A percentile compares a stretch with the other conserved stretches of the same genome.
Evolutionary conservation across 2,888 invertebrate species (phyloP).

Genomic region (Tenthredo amoena): DNA sequence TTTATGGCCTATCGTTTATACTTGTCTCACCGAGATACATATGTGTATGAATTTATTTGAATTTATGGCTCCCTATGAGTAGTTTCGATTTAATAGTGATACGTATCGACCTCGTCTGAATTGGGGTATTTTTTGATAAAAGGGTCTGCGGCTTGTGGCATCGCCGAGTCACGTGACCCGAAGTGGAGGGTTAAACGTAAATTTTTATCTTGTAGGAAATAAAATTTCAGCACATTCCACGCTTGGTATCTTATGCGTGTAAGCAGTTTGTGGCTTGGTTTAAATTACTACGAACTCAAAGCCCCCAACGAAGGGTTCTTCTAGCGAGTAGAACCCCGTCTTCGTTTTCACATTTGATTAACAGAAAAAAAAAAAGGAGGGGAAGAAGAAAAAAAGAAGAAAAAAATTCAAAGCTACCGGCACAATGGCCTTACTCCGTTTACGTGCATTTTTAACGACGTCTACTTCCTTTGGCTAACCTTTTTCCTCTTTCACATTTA

Average conservation of each 20-base stretch:
- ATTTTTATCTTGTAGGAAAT: neutral
- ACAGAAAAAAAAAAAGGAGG: neutral
- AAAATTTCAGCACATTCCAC: slow-evolving; percentile 37
- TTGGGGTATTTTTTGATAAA: neutral
- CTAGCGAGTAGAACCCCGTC: neutral
- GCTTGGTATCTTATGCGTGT: slow-evolving; percentile 32
- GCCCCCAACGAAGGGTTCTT: slow-evolving; percentile 7
- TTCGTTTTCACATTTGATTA: slow-evolving; percentile 21
- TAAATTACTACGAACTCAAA: slow-evolving; percentile 2
- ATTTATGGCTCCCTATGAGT: neutral
- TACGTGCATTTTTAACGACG: slow-evolving; percentile 30
- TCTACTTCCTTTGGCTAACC: slow-evolving; percentile 18
- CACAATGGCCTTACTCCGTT: slow-evolving; percentile 38
- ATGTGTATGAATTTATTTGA: neutral
- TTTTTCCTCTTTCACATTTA: slow-evolving; percentile 11
- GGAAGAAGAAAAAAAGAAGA: neutral
- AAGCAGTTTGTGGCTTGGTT: neutral
- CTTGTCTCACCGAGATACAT: neutral
- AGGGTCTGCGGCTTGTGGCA: neutral
- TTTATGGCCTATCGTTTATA: neutral
- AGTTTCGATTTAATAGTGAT: slow-evolving; percentile 12
- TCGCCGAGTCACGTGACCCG: slow-evolving; percentile 2
- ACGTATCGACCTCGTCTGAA: neutral
- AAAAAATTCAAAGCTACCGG: slow-evolving; percentile 3
- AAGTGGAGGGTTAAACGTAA: neutral